Percentiles rank a stretch among this genome's conserved stretches.
Conservation (phyloP, 92 coral and sea anemone genomes). For the Paramuricea clavata region DNA sequence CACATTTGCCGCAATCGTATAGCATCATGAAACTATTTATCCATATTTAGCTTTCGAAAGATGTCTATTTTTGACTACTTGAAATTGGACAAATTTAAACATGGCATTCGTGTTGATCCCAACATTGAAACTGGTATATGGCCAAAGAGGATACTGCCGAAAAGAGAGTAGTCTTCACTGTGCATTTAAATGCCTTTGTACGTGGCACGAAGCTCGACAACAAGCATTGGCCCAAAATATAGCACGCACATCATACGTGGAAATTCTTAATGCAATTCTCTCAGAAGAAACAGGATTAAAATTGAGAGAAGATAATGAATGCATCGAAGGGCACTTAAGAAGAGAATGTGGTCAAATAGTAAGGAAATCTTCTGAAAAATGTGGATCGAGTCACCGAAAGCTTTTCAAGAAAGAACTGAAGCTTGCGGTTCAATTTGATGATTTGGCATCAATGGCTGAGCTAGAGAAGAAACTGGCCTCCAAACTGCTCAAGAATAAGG, state of each 20-base stretch:
- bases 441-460: not conserved
- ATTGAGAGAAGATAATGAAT: too few relatives aligned
- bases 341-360: too few relatives aligned
- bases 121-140: not conserved
- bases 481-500: not conserved
- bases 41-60: not conserved
- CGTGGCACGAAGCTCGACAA: not conserved
- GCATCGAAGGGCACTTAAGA: too few relatives aligned
- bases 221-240: not conserved
- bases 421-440: not conserved
- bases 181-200: not conserved
- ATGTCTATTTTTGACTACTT: not conserved
- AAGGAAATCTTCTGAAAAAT: not conserved
- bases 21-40: not conserved
- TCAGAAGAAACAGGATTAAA: too few relatives aligned
- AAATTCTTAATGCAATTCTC: too few relatives aligned
- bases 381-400: not conserved
- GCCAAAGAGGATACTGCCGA: not conserved
- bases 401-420: not conserved
- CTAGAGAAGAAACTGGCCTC: not conserved
- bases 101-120: not conserved
- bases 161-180: not conserved
- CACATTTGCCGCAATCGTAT: too few relatives aligned
- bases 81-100: not conserved
- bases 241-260: not conserved